Conservation (phyloP, 2,113 vertebrate genomes). For the Podarcis muralis region DNA sequence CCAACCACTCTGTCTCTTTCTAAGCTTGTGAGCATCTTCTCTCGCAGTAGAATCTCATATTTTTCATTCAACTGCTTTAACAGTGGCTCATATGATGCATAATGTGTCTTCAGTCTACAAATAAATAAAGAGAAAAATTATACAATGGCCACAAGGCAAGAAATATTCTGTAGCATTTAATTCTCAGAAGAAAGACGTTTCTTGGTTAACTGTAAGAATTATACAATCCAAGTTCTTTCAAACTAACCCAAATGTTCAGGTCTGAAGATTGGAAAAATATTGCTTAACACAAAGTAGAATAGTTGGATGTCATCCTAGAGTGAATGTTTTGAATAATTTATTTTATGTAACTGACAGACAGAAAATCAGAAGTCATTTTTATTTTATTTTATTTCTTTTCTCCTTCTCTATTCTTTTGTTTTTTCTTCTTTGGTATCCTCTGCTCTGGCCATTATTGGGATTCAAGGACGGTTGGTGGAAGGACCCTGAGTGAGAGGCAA, state of each 20-base stretch:
- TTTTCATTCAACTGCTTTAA: slow-evolving; percentile 84
- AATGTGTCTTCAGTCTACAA: slow-evolving; percentile 82
- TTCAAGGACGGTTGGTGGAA: too few species aligned
- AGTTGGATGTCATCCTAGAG: too few species aligned
- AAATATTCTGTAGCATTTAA: slow-evolving; percentile 8
- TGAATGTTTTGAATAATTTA: too few species aligned
- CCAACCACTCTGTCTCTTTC: slow-evolving; percentile 80
- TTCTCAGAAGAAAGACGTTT: background rate
- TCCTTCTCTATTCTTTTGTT: background rate
- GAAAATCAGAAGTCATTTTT: too few species aligned
- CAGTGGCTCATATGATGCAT: slow-evolving; percentile 80
- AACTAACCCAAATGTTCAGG: background rate
- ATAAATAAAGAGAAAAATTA: slow-evolving; percentile 51
- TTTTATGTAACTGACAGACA: too few species aligned
- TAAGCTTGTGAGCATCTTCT: slow-evolving; percentile 82
- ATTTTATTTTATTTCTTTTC: background rate
- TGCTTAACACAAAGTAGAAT: too few species aligned
- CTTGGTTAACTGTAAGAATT: background rate
- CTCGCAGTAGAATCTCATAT: slow-evolving; percentile 79
- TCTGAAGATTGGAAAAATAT: too few species aligned
- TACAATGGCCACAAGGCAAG: slow-evolving; percentile 38
- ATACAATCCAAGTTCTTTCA: background rate
- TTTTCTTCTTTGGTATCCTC: background rate
- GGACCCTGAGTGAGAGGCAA: too few species aligned
- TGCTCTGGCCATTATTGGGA: too few species aligned